phyloP scores from a whole-genome alignment of 2,113 vertebrate genomes.

The Fregetta grallaria region DNA sequence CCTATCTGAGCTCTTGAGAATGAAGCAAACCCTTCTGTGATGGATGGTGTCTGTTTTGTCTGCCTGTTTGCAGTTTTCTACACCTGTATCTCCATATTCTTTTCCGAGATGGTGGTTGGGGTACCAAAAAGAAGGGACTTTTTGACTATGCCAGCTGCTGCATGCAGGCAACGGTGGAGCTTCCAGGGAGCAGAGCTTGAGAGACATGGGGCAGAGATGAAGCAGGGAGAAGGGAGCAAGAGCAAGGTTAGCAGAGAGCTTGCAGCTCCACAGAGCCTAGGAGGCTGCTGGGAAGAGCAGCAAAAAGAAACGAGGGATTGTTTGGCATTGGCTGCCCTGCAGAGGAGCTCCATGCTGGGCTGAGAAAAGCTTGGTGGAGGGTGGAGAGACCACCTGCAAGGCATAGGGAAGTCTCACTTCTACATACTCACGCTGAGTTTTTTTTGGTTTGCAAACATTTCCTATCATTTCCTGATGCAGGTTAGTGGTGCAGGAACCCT shows the following conservation, averaged over 20 bases:
- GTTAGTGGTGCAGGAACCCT: neutral
- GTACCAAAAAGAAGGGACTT: neutral
- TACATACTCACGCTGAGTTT: neutral
- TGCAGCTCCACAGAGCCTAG: neutral
- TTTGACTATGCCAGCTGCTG: neutral
- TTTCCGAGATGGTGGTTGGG: neutral
- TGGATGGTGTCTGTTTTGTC: neutral
- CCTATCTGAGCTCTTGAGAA: neutral
- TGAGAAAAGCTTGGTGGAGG: neutral
- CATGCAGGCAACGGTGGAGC: neutral
- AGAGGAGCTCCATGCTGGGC: neutral
- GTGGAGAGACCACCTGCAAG: neutral
- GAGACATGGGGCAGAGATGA: neutral
- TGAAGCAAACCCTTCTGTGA: neutral
- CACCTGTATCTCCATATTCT: neutral
- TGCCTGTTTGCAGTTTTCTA: neutral
- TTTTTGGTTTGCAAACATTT: neutral
- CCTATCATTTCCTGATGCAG: neutral
- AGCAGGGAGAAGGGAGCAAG: neutral
- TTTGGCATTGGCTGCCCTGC: accelerated
- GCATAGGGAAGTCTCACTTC: neutral
- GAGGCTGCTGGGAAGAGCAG: neutral
- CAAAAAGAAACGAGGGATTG: neutral
- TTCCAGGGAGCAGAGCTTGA: neutral
- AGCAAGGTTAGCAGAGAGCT: neutral